These are phyloP conservation scores for Eriosoma lanigerum DNA, from an alignment of 1,140 invertebrate genomes.

Conservation along the genomic window DNA sequence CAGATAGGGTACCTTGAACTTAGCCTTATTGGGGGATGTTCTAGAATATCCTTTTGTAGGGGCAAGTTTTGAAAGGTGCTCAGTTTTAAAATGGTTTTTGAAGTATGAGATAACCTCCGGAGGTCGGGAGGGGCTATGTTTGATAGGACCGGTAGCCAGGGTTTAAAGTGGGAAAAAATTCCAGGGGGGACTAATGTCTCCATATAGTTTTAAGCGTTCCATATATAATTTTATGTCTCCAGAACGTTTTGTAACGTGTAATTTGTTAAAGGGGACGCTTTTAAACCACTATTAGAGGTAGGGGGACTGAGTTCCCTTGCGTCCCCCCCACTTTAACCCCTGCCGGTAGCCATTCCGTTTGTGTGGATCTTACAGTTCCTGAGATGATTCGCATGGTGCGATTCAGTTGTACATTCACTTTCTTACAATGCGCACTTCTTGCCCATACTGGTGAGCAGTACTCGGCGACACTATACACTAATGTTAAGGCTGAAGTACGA, in stretches of 20 bases:
- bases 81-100: constrained; percentile 10
- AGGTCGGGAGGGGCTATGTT: constrained; percentile 12
- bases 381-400: constrained; percentile 20
- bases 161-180: too few species aligned
- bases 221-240: too few species aligned
- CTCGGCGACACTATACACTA: neutral
- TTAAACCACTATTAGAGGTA: too few species aligned
- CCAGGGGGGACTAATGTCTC: too few species aligned
- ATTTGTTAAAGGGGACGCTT: too few species aligned
- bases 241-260: too few species aligned
- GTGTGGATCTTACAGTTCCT: constrained; percentile 36
- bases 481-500: neutral
- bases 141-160: constrained; percentile 26
- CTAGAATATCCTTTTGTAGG: neutral
- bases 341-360: constrained; percentile 33
- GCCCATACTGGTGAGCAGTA: constrained; percentile 42
- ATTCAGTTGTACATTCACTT: constrained; percentile 40
- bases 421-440: constrained; percentile 21
- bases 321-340: too few species aligned
- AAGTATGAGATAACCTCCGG: neutral
- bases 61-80: constrained; percentile 14
- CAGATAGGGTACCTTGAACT: neutral
- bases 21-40: neutral
- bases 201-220: too few species aligned
- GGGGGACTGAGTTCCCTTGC: too few species aligned